phyloP scores from a whole-genome alignment of 2,113 vertebrate genomes.

The Oncorhynchus clarkii region DNA sequence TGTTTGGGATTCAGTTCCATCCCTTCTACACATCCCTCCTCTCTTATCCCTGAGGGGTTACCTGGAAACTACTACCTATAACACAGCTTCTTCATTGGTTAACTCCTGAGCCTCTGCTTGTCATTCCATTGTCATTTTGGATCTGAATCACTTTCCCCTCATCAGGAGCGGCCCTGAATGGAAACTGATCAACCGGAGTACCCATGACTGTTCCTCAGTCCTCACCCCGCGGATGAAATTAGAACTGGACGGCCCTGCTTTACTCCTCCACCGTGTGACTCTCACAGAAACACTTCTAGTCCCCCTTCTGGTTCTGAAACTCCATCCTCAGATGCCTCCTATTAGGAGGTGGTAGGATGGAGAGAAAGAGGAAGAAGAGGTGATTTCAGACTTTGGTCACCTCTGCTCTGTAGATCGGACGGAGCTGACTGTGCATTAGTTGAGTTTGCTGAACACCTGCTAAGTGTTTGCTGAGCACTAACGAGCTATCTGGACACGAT shows the following conservation, averaged over 20 bases:
- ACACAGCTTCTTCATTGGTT: not conserved
- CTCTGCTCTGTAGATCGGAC: not conserved
- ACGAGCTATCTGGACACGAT: not conserved
- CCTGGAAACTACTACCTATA: not conserved
- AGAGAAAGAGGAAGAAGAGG: not conserved
- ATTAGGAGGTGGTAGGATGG: not conserved
- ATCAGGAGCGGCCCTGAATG: slow-evolving; percentile 2
- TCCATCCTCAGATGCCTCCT: not conserved
- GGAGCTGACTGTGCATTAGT: not conserved
- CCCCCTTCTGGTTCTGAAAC: not conserved
- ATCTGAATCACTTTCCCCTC: not conserved
- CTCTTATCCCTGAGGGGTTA: not conserved
- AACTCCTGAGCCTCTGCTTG: not conserved
- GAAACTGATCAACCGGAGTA: not conserved
- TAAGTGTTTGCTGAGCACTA: not conserved
- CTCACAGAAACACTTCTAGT: not conserved
- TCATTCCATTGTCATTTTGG: slow-evolving; percentile 3
- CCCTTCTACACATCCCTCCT: no score
- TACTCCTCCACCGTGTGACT: not conserved
- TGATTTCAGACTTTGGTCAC: not conserved
- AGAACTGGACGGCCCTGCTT: not conserved
- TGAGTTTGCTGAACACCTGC: not conserved
- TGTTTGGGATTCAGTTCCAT: not conserved
- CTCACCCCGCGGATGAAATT: not conserved
- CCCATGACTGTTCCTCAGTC: slow-evolving; percentile 10